These are phyloP conservation scores for Laticauda colubrina DNA, from an alignment of 2,113 vertebrate genomes.

Conservation along the genomic window DNA sequence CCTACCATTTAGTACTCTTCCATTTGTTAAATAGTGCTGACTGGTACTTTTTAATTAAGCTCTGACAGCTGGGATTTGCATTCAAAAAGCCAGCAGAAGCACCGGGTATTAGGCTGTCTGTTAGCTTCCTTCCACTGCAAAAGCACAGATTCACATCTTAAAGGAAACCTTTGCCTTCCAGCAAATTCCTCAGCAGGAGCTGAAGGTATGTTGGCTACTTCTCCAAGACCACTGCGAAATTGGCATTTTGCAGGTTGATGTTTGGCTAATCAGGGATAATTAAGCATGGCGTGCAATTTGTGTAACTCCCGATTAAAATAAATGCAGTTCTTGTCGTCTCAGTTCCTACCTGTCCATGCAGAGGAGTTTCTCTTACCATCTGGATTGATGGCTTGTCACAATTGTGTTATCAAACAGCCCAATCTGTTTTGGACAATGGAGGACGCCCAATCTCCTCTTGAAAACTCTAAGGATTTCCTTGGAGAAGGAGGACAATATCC, in stretches of 20 bases:
- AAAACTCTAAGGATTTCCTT: not conserved
- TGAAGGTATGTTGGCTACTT: constrained; percentile 23
- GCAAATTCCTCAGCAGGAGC: not conserved
- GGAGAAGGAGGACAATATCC: not conserved
- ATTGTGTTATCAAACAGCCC: constrained; percentile 13
- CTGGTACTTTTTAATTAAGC: constrained; percentile 77
- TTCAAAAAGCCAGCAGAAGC: constrained; percentile 72
- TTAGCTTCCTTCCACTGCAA: constrained; percentile 38
- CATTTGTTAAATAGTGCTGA: constrained; percentile 74
- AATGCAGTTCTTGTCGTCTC: constrained; percentile 38
- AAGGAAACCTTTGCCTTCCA: not conserved
- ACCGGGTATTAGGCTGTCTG: constrained; percentile 52
- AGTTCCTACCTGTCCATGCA: constrained; percentile 27
- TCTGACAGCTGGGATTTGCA: constrained; percentile 77
- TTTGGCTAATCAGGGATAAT: constrained; percentile 55
- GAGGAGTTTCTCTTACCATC: constrained; percentile 27
- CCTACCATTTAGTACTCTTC: constrained; percentile 75
- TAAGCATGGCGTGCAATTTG: constrained; percentile 38
- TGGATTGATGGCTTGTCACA: constrained; percentile 34
- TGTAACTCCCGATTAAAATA: constrained; percentile 37
- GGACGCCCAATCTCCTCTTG: not conserved
- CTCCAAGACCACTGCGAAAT: constrained; percentile 29
- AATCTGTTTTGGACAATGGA: not conserved
- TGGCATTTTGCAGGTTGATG: constrained; percentile 51
- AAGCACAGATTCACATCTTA: not conserved